phyloP scores from a whole-genome alignment of 2,113 vertebrate species.

The Menura novaehollandiae region DNA sequence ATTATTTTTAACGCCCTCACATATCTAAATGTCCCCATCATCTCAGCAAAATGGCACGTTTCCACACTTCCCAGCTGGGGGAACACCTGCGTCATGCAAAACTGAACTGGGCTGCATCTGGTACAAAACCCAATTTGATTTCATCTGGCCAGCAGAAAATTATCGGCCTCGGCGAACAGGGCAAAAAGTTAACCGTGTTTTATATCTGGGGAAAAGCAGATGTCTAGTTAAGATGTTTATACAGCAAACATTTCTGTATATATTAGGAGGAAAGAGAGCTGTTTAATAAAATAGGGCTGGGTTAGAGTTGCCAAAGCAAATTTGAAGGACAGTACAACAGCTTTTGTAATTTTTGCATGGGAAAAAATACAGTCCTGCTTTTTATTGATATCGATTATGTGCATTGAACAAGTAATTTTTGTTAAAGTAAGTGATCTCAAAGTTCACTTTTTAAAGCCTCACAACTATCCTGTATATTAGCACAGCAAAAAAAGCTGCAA shows the following conservation, averaged over 20 bases:
- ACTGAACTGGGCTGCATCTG: slow-evolving; percentile 68
- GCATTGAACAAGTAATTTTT: background rate
- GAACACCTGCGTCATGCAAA: slow-evolving; percentile 73
- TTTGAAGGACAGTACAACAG: slow-evolving; percentile 54
- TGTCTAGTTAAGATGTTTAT: slow-evolving; percentile 72
- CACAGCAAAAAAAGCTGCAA: background rate
- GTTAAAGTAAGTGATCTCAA: background rate
- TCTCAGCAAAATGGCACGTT: slow-evolving; percentile 66
- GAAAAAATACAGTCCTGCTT: slow-evolving; percentile 12
- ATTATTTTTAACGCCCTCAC: slow-evolving; percentile 78
- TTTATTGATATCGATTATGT: background rate
- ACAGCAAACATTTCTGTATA: slow-evolving; percentile 66
- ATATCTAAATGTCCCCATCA: slow-evolving; percentile 74
- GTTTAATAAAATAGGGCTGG: slow-evolving; percentile 64
- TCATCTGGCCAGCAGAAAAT: slow-evolving; percentile 72
- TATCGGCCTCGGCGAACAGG: slow-evolving; percentile 56
- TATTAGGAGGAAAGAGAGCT: slow-evolving; percentile 60
- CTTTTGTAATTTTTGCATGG: slow-evolving; percentile 29
- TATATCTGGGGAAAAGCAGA: slow-evolving; percentile 68
- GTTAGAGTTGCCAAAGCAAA: slow-evolving; percentile 58
- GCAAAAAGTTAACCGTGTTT: slow-evolving; percentile 68
- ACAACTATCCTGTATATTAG: background rate
- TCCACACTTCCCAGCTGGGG: slow-evolving; percentile 74
- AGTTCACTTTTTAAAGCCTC: background rate
- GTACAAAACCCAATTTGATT: slow-evolving; percentile 55